Evolutionary conservation across 2,113 vertebrate genomes (phyloP).

Genomic region (Craseonycteris thonglongyai): DNA sequence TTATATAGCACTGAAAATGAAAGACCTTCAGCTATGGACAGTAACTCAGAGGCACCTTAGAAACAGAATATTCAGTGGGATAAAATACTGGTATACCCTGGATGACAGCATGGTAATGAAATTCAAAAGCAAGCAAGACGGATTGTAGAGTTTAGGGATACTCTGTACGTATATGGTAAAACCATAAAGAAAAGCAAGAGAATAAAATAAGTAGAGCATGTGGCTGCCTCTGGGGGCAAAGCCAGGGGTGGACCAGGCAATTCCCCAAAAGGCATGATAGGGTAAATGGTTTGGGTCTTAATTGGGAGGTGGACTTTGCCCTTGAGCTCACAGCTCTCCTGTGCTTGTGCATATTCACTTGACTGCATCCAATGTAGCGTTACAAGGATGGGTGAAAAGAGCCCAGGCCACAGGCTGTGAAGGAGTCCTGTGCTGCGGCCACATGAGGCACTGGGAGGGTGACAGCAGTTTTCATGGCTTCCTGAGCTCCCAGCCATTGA

Average conservation of each 20-base stretch:
- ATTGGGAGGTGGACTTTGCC: neutral
- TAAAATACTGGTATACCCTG: accelerated
- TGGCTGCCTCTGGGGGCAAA: neutral
- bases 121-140: neutral
- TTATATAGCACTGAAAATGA: neutral
- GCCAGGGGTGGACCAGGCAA: neutral
- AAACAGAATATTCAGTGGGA: neutral
- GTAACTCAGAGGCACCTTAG: neutral
- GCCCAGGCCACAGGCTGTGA: neutral
- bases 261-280: neutral
- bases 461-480: neutral
- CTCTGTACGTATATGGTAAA: accelerated
- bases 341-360: neutral
- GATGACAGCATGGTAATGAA: too few relatives aligned
- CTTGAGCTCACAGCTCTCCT: neutral
- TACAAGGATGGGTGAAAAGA: neutral
- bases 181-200: neutral
- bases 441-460: accelerated
- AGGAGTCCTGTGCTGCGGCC: neutral
- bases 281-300: neutral
- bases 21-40: accelerated
- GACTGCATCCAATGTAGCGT: accelerated
- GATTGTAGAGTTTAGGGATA: neutral
- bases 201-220: neutral
- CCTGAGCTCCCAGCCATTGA: neutral